Conservation (phyloP, 1,140 invertebrate species). For the Drosophila athabasca region DNA sequence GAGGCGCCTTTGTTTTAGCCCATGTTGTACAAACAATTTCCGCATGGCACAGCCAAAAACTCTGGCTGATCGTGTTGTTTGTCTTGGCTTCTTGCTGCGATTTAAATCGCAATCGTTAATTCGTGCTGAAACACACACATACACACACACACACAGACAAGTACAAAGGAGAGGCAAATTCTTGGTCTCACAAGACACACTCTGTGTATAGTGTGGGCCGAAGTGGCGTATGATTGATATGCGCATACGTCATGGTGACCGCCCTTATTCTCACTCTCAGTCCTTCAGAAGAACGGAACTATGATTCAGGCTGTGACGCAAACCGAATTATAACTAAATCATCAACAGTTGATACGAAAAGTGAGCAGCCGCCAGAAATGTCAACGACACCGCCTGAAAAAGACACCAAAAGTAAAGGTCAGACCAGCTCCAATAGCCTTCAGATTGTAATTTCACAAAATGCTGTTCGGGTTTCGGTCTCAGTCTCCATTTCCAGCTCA, state of each 20-base stretch:
- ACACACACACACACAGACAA: no score
- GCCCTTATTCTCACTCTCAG: slow-evolving; percentile 56
- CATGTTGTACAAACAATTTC: slow-evolving; percentile 69
- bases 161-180: slow-evolving; percentile 46
- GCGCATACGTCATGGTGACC: slow-evolving; percentile 55
- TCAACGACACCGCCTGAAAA: slow-evolving; percentile 58
- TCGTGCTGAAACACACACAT: slow-evolving; percentile 74
- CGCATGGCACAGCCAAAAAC: slow-evolving; percentile 57
- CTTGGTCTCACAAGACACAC: no score
- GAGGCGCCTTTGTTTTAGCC: slow-evolving; percentile 55
- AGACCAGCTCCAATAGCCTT: slow-evolving; percentile 40
- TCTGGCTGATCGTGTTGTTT: slow-evolving; percentile 53
- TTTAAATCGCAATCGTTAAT: slow-evolving; percentile 66
- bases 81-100: slow-evolving; percentile 51
- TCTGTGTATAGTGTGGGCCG: slow-evolving; percentile 43
- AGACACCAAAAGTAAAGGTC: slow-evolving; percentile 67
- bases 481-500: no score
- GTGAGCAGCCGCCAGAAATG: slow-evolving; percentile 29
- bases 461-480: background rate
- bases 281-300: slow-evolving; percentile 65
- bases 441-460: slow-evolving; percentile 69
- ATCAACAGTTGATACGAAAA: slow-evolving; percentile 43
- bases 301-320: slow-evolving; percentile 71
- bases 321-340: slow-evolving; percentile 42
- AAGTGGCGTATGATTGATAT: slow-evolving; percentile 74